A percentile compares a stretch with the other conserved stretches of the same genome.
Evolutionary conservation across 2,797 vertebrate genomes (phyloP).

Genomic region (Myioborus melanocephalus): DNA sequence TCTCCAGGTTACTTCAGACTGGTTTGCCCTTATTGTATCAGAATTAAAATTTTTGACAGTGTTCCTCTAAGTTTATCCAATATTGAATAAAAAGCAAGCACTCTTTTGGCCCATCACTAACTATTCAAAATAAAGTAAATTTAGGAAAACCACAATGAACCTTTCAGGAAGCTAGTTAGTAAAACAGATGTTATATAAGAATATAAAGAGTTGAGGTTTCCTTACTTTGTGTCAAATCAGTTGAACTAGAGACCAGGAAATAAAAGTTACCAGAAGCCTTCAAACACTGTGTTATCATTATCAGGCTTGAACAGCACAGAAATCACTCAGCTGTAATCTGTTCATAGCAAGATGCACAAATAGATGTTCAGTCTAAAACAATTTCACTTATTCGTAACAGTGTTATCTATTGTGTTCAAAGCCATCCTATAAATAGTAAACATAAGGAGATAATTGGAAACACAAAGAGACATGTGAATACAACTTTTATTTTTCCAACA

Average conservation of each 20-base stretch:
- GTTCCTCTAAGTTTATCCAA: background rate
- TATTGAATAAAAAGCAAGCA: background rate
- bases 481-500: background rate
- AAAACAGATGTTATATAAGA: background rate
- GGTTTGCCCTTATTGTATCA: background rate
- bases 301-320: background rate
- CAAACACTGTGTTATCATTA: background rate
- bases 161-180: background rate
- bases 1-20: background rate
- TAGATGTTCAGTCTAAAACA: constrained; percentile 1
- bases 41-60: background rate
- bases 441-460: background rate
- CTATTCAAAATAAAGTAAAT: background rate
- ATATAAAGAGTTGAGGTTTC: background rate
- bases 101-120: background rate
- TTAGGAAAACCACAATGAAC: background rate
- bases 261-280: background rate
- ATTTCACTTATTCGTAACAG: background rate
- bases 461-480: background rate
- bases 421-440: background rate
- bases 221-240: background rate
- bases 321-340: background rate
- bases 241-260: background rate
- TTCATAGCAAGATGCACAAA: background rate
- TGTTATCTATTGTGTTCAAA: background rate